phyloP scores from a whole-genome alignment of 2,113 vertebrate genomes.

The Dasypus novemcinctus region DNA sequence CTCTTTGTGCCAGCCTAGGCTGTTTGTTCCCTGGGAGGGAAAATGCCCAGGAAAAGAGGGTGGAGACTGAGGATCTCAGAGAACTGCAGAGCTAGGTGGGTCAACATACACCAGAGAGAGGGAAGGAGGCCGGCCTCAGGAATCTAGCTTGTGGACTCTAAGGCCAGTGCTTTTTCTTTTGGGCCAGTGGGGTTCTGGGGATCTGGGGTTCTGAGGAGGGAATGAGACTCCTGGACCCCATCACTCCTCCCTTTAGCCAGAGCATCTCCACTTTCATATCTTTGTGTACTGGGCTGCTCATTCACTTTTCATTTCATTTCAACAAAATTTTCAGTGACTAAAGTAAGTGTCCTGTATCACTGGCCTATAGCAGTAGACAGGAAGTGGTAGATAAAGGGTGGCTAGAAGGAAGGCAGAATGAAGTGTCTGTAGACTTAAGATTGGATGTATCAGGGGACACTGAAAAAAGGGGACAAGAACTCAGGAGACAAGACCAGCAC shows the following conservation, averaged over 20 bases:
- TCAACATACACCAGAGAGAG: neutral
- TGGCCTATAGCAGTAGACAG: neutral
- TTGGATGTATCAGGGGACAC: neutral
- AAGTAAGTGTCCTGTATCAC: neutral
- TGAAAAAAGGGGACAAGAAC: constrained; percentile 13
- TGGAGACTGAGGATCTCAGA: neutral
- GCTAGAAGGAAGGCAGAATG: neutral
- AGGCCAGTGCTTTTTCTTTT: neutral
- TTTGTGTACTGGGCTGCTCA: neutral
- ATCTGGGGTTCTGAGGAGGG: neutral
- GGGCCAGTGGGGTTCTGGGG: too few relatives aligned
- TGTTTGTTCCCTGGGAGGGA: neutral
- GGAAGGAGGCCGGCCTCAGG: neutral
- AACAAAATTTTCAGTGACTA: neutral
- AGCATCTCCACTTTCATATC: neutral
- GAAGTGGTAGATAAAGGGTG: neutral
- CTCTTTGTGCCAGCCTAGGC: neutral
- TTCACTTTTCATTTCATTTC: neutral
- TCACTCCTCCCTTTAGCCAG: neutral
- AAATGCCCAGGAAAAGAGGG: neutral
- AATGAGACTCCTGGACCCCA: neutral
- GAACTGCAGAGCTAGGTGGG: neutral
- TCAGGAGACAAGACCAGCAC: neutral
- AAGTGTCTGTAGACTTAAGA: neutral
- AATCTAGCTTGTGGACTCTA: too few relatives aligned